Percentiles rank a stretch among this genome's conserved stretches.
Evolutionary conservation across 2,113 vertebrate species (phyloP).

Genomic region (Silurus glanis): DNA sequence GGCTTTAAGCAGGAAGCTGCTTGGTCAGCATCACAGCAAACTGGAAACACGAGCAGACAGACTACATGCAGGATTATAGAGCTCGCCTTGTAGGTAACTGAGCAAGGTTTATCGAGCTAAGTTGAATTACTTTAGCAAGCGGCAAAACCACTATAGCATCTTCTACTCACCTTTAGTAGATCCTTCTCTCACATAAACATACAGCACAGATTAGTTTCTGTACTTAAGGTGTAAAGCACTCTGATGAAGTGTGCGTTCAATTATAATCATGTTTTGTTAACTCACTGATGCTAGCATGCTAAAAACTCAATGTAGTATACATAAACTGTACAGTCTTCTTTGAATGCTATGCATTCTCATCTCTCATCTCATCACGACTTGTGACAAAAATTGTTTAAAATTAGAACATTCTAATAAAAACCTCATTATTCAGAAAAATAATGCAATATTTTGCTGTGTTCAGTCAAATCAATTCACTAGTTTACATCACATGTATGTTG

Average conservation of each 20-base stretch:
- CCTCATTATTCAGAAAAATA: too few species aligned
- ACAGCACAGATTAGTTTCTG: neutral
- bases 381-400: neutral
- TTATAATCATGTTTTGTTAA: neutral
- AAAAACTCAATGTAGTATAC: neutral
- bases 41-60: constrained; percentile 67
- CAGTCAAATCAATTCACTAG: neutral
- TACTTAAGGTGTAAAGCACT: neutral
- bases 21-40: constrained; percentile 68
- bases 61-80: constrained; percentile 68
- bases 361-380: too few species aligned
- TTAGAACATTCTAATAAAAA: too few species aligned
- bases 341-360: neutral
- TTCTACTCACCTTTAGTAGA: neutral
- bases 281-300: neutral
- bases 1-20: constrained; percentile 65
- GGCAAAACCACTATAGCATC: constrained; percentile 8
- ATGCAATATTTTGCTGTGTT: too few species aligned
- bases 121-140: constrained; percentile 65
- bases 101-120: constrained; percentile 71
- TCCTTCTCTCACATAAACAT: neutral
- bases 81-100: constrained; percentile 66
- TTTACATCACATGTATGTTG: too few species aligned
- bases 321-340: neutral
- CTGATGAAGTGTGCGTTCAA: neutral